Evolutionary conservation across 2,888 invertebrate species (phyloP).

Genomic region (Gisinianus flammeolus): DNA sequence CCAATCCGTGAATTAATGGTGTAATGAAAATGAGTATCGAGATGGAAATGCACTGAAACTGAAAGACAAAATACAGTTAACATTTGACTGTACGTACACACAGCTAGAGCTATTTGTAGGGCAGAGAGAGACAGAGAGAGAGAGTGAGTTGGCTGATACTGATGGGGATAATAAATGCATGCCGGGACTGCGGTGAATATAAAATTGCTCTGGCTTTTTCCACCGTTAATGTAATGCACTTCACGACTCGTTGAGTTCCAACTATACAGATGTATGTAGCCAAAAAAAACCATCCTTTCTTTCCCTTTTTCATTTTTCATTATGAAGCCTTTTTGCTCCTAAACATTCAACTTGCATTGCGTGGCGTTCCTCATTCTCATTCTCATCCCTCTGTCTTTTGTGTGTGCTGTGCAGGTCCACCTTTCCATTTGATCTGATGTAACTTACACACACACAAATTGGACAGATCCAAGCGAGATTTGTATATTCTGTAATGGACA

Average conservation of each 20-base stretch:
- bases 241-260: conserved; percentile 27
- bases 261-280: neutral
- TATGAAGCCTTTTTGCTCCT: neutral
- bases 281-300: neutral
- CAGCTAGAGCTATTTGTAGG: neutral
- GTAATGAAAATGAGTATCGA: neutral
- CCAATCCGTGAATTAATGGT: neutral
- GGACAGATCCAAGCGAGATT: neutral
- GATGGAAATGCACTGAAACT: neutral
- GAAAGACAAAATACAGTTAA: neutral
- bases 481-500: neutral
- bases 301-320: neutral
- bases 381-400: neutral
- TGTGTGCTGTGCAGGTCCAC: too few species aligned
- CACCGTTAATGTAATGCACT: neutral
- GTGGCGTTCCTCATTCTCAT: neutral
- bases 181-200: neutral
- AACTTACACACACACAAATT: neutral
- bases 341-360: neutral
- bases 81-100: neutral
- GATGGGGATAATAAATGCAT: neutral
- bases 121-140: too few species aligned
- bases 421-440: neutral
- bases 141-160: too few species aligned
- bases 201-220: neutral